Evolutionary conservation across 2,113 vertebrate genomes (phyloP).

Genomic region (Antechinus stuartii): DNA sequence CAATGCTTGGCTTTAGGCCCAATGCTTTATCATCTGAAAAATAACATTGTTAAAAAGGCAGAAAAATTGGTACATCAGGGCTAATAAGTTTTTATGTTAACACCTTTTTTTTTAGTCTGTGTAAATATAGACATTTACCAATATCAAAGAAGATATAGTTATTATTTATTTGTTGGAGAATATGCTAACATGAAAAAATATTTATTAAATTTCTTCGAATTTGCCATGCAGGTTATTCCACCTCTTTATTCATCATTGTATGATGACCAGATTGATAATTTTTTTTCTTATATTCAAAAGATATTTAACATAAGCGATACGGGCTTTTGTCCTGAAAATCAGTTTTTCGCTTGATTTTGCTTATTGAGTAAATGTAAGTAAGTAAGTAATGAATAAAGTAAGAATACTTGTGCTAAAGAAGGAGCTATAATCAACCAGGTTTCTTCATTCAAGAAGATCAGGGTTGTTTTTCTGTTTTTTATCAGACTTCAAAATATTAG

Average conservation of each 20-base stretch:
- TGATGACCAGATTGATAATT: constrained; percentile 9
- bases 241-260: constrained; percentile 2
- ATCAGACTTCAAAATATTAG: constrained; percentile 58
- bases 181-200: neutral
- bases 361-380: neutral
- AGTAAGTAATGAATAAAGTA: neutral
- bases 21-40: constrained; percentile 21
- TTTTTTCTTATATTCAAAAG: constrained; percentile 7
- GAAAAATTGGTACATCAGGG: constrained; percentile 23
- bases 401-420: constrained; percentile 31
- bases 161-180: neutral
- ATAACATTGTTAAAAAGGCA: constrained; percentile 56
- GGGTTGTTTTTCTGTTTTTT: constrained; percentile 37
- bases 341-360: neutral
- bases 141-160: constrained; percentile 22
- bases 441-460: constrained; percentile 15
- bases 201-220: neutral
- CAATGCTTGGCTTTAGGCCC: neutral
- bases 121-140: constrained; percentile 23
- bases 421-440: constrained; percentile 17
- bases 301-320: neutral
- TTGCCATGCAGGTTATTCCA: neutral
- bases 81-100: constrained; percentile 31
- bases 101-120: neutral
- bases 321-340: neutral